Evolutionary conservation across 2,797 vertebrate species (phyloP).

Genomic region (Intellagama lesueurii): DNA sequence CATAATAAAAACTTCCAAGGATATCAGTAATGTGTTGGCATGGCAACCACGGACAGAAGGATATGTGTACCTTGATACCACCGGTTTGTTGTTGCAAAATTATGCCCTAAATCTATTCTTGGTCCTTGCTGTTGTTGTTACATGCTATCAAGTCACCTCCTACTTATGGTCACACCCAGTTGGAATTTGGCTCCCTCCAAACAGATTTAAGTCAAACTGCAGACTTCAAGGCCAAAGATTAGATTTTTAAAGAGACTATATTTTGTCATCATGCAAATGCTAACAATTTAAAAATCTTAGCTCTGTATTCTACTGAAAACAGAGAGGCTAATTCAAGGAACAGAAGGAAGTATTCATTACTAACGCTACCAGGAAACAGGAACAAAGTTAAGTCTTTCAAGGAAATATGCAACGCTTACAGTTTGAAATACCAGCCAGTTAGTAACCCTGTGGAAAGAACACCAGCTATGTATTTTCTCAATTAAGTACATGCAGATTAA

Average conservation of each 20-base stretch:
- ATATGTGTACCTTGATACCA: not conserved
- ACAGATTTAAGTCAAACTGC: not conserved
- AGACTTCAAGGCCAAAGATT: constrained; percentile 29
- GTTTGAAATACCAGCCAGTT: constrained; percentile 10
- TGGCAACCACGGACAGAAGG: not conserved
- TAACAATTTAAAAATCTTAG: constrained; percentile 25
- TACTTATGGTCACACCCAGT: too few species aligned
- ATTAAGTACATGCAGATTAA: not conserved
- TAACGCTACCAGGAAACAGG: constrained; percentile 16
- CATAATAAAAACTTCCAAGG: not conserved
- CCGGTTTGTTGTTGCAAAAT: not conserved
- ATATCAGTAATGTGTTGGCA: not conserved
- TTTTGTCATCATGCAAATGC: constrained; percentile 44
- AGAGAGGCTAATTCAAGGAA: constrained; percentile 25
- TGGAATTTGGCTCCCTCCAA: not conserved
- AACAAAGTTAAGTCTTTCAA: constrained; percentile 6
- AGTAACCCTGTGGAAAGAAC: not conserved
- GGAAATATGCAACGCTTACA: constrained; percentile 19
- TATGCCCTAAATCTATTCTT: not conserved
- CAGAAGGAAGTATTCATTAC: constrained; percentile 9
- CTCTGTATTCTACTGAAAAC: constrained; percentile 18
- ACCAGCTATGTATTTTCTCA: not conserved
- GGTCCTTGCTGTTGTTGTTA: too few species aligned
- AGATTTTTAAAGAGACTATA: constrained; percentile 38
- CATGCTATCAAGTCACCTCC: too few species aligned